Evolutionary conservation across 2,113 vertebrate genomes (phyloP), one percentile per base, ranked within the genome.

Genomic region (Corythoichthys haematopterus): DNA sequence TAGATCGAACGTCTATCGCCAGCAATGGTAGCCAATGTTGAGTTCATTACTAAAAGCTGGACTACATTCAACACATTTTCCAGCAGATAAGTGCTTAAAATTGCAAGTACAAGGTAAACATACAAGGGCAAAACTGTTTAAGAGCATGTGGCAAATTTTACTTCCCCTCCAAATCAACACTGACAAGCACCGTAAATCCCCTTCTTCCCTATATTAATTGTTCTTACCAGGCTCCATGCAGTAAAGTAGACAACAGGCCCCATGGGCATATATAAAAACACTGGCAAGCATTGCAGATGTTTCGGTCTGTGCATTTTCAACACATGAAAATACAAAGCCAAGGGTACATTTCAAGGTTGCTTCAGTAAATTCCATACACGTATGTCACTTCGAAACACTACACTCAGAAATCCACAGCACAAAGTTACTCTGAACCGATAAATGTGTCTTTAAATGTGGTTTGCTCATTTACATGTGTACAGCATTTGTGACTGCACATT

Each of bases 221-320:
- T 56, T 78, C 65, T 67, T 65, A 80, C 64, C 74, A 68, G 66
- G 64, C 14, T 67, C 20, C 62, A 35, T 65, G 56, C 63, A 59
- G 38, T 69, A 12, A 71, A 77, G 70, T 37, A 11, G 47, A 68
- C 78, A 80, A 72, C 68, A 36, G 43, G 58, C 69, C 58, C 62
- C 57, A 12, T 2, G 35, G 66, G 64, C 58, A 67, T 45, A 10
- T 2, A 69, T 60, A 52, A 69, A 28, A 73, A 71, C 59, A 64
- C 0, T 65, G 37, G 37, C 15, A 13, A 33, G n/a, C 40, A 40
- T 48, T 64, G 43, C 60, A 72, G 56, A 72, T 57, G 36, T 15
- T 63, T 62, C 55, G 35, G 78, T 65, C 51, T 45, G 52, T 43
- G 45, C 57, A 46, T 45, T 20, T 58, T 13, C 10, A 64, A 66